Base-by-base conservation (phyloP, 2,888 invertebrate species). In the Drosophila leonis region DNA sequence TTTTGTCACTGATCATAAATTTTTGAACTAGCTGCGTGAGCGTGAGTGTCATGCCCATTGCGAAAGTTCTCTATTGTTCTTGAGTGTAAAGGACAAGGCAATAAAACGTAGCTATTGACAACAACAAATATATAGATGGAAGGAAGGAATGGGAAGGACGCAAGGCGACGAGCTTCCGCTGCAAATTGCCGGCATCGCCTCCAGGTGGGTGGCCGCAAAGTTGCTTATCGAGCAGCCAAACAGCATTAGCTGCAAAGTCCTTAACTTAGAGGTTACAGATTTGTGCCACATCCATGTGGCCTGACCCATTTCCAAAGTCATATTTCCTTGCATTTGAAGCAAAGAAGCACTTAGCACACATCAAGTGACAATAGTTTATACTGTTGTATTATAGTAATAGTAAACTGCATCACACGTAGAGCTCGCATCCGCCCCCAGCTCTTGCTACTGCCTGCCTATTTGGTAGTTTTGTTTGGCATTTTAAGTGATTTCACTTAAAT, bases 401-500 rank as follows among this genome's bases (percentile, higher is more conserved):
- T 52, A 44, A 65, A 46, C 44, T 24, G 75, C 59, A 60, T 44
- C 61, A 41, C 18, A 51, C 51, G 41, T 35, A 64, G 37, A 13
- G 8, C 3, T 24, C 15, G 20, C 13, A 51, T 65, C 62, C 72
- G 7, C 24, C 8, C 24, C 15, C n/a, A n/a, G n/a, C n/a, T n/a
- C 35, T 2, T 4, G 1, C 24, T 24, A 6, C 24, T 20, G 33
- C 29, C 2, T 27, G 4, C 15, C 12, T 27, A n/a, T n/a, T 74
- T 68, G 63, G 67, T 75, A 71, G 76, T 86, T 84, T 84, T 82
- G 79, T 80, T 81, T 85, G 83, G 75, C 89, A 90, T 90, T 90
- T 90, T 85, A 87, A 90, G 90, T 90, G 90, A 90, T 90, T 91
- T 90, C 89, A 90, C 91, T 90, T 90, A 90, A 90, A 90, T 90